These are phyloP conservation scores for Arctocebus calabarensis DNA, from an alignment of 2,797 vertebrate species.

Conservation along the genomic window DNA sequence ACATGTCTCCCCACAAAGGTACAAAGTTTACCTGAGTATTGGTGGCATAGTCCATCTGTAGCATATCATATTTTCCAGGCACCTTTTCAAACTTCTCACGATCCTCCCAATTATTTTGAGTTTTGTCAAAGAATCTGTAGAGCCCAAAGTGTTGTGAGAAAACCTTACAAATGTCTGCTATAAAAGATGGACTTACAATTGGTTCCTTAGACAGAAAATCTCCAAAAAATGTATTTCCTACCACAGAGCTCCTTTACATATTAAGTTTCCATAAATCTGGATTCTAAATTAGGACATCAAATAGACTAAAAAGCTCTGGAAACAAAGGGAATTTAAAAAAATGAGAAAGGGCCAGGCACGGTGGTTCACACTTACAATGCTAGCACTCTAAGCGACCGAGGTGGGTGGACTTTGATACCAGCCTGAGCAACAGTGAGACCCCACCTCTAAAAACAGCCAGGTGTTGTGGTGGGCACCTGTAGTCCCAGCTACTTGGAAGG, in stretches of 20 bases:
- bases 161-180: constrained; percentile 34
- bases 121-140: constrained; percentile 94
- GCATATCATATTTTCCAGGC: constrained; percentile 93
- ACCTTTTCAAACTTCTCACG: constrained; percentile 91
- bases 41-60: constrained; percentile 92
- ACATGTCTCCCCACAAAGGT: not conserved
- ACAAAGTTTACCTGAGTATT: constrained; percentile 72
- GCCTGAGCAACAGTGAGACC: too few species aligned
- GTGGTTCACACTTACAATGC: too few species aligned
- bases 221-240: not conserved
- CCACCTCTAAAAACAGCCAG: too few species aligned
- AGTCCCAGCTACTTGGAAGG: too few species aligned
- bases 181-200: not conserved
- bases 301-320: constrained; percentile 21
- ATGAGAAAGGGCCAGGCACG: too few species aligned
- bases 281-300: constrained; percentile 36
- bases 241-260: not conserved
- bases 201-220: not conserved
- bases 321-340: not conserved
- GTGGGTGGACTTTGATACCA: too few species aligned
- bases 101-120: constrained; percentile 93
- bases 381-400: too few species aligned
- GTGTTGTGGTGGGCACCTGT: too few species aligned
- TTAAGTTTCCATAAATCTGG: constrained; percentile 20
- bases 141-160: constrained; percentile 18